Percentiles rank a stretch among this genome's conserved stretches.
Conservation (phyloP, 2,797 vertebrate species). For the Chloroceryle amazona region DNA sequence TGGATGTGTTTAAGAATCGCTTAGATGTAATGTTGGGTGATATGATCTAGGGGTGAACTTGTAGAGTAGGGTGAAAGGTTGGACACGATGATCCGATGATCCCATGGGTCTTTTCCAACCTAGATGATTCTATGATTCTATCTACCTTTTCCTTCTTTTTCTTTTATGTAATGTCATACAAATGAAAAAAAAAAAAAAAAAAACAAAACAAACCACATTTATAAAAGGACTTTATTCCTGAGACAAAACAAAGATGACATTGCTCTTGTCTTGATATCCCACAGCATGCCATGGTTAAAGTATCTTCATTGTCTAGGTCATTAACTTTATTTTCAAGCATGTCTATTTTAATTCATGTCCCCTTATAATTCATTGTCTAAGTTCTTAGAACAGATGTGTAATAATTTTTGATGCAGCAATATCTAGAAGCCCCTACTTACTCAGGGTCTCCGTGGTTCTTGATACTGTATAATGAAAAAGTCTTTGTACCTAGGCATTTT, state of each 20-base stretch:
- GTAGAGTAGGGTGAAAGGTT: too few relatives aligned
- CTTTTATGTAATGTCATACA: background rate
- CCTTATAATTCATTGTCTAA: background rate
- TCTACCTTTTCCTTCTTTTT: background rate
- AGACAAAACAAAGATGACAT: background rate
- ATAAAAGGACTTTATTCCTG: background rate
- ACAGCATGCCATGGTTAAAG: background rate
- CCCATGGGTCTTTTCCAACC: too few relatives aligned
- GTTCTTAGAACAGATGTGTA: background rate
- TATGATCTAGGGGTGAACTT: too few relatives aligned
- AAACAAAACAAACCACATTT: background rate
- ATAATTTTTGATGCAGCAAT: background rate
- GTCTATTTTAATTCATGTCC: background rate
- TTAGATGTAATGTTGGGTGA: too few relatives aligned
- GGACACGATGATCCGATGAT: too few relatives aligned
- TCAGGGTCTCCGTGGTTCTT: background rate
- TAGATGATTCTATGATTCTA: background rate
- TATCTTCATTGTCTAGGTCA: conserved; percentile 4
- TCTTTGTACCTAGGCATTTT: background rate
- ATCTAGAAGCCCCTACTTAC: background rate
- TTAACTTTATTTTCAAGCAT: background rate
- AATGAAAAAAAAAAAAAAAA: background rate
- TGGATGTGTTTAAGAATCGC: too few relatives aligned
- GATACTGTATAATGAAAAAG: background rate
- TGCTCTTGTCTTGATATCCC: background rate